A percentile compares a stretch with the other conserved stretches of the same genome.
These are phyloP conservation scores for Saturnia japonica DNA, from an alignment of 2,888 invertebrate genomes.

Conservation along the genomic window DNA sequence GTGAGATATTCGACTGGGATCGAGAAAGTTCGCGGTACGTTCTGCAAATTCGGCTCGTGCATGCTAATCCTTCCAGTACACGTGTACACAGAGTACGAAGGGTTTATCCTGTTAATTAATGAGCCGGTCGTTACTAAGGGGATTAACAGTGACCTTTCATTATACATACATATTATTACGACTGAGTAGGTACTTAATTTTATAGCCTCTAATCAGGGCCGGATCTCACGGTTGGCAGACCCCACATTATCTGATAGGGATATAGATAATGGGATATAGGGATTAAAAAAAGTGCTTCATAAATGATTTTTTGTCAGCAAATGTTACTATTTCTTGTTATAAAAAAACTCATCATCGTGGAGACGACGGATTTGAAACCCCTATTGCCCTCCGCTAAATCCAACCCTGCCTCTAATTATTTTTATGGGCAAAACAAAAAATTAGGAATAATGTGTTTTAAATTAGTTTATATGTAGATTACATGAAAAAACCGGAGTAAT, in stretches of 20 bases:
- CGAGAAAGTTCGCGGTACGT: constrained; percentile 92
- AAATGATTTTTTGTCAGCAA: no score
- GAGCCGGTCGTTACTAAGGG: background rate
- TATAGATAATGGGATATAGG: no score
- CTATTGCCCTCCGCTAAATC: background rate
- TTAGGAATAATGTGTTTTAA: background rate
- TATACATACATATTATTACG: background rate
- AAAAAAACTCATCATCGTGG: background rate
- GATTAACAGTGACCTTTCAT: background rate
- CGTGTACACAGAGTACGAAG: constrained; percentile 86
- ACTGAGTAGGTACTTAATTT: background rate
- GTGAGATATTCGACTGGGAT: constrained; percentile 69
- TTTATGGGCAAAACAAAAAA: background rate
- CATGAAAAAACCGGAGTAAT: background rate
- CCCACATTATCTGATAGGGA: no score
- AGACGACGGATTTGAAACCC: background rate
- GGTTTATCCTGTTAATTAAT: constrained; percentile 80
- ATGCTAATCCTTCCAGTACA: constrained; percentile 93
- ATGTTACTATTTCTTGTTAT: no score
- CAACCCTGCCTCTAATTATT: background rate
- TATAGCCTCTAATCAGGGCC: background rate
- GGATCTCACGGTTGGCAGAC: background rate
- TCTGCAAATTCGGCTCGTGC: constrained; percentile 96
- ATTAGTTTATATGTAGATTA: background rate
- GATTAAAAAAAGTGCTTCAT: background rate